A percentile compares a stretch with the other conserved stretches of the same genome.
phyloP scores from a whole-genome alignment of 1,140 invertebrate species.

The Euwallacea fornicatus region DNA sequence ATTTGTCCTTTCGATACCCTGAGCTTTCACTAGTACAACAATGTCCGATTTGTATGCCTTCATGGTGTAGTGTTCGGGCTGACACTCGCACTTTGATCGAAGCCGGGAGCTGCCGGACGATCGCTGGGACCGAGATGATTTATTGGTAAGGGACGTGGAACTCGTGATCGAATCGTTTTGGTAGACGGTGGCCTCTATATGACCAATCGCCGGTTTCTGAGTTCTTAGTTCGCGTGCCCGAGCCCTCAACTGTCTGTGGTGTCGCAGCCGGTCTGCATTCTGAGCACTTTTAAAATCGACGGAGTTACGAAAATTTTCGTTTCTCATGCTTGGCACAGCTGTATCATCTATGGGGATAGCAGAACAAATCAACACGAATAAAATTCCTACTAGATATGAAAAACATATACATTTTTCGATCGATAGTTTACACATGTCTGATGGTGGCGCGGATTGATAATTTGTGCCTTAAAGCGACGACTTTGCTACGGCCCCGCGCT shows the following conservation, averaged over 20 bases:
- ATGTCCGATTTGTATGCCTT: conserved; percentile 48
- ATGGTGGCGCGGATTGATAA: conserved; percentile 35
- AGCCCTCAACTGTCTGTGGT: conserved; percentile 21
- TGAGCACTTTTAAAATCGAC: neutral
- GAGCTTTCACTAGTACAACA: conserved; percentile 46
- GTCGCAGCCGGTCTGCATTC: conserved; percentile 2
- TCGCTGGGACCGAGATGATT: conserved; percentile 38
- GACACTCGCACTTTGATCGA: conserved; percentile 33
- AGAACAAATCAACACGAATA: conserved; percentile 52
- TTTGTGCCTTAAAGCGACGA: conserved; percentile 28
- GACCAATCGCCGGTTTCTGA: conserved; percentile 16
- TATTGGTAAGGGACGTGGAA: conserved; percentile 13
- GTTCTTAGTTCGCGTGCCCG: neutral
- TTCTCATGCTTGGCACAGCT: conserved; percentile 38
- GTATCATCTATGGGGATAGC: conserved; percentile 53
- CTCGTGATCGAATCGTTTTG: conserved; percentile 22
- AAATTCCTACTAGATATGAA: conserved; percentile 50
- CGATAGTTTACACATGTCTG: conserved; percentile 53
- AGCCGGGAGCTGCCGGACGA: conserved; percentile 31
- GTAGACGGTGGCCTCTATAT: conserved; percentile 31
- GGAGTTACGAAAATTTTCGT: no score
- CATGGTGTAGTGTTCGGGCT: conserved; percentile 44
- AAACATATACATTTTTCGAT: conserved; percentile 54
- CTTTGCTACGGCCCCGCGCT: conserved; percentile 38
- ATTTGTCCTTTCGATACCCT: conserved; percentile 28